These are phyloP conservation scores for Gnathonemus echidnorhynchus DNA, from an alignment of 2,113 vertebrate species.

Conservation along the genomic window DNA sequence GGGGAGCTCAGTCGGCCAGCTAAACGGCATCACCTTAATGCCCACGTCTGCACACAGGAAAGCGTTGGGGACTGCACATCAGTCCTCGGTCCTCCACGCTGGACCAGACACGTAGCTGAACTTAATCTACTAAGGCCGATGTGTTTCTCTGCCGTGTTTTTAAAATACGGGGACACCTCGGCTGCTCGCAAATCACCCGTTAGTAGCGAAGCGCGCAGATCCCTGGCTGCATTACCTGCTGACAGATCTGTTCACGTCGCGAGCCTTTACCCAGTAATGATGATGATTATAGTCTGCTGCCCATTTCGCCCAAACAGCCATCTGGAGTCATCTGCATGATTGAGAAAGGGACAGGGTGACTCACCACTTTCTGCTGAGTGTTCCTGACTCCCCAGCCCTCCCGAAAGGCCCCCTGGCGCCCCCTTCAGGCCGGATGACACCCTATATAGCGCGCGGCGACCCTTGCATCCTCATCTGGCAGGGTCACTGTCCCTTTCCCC, in stretches of 20 bases:
- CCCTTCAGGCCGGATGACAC: not conserved
- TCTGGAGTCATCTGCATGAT: conserved; percentile 62
- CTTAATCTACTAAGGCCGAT: not conserved
- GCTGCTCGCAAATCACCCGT: not conserved
- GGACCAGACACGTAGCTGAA: not conserved
- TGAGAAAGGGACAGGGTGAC: conserved; percentile 52
- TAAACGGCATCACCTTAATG: not conserved
- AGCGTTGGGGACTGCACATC: not conserved
- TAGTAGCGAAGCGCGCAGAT: not conserved
- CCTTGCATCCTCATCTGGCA: not conserved
- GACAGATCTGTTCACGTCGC: not conserved
- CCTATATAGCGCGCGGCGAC: conserved; percentile 10
- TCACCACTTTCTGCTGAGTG: conserved; percentile 47
- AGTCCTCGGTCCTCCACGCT: not conserved
- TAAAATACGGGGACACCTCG: not conserved
- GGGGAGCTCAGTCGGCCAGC: not conserved
- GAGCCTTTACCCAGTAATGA: conserved; percentile 40
- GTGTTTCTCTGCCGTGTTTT: not conserved
- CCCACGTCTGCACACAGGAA: not conserved
- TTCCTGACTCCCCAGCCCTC: conserved; percentile 30
- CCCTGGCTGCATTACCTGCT: not conserved
- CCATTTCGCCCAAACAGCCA: conserved; percentile 54
- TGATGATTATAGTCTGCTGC: conserved; percentile 56
- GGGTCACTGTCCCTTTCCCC: conserved; percentile 14
- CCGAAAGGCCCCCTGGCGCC: not conserved